Percentiles rank a stretch among this genome's conserved stretches.
Conservation (phyloP, 2,797 vertebrate species). For the Cirrhinus molitorella region DNA sequence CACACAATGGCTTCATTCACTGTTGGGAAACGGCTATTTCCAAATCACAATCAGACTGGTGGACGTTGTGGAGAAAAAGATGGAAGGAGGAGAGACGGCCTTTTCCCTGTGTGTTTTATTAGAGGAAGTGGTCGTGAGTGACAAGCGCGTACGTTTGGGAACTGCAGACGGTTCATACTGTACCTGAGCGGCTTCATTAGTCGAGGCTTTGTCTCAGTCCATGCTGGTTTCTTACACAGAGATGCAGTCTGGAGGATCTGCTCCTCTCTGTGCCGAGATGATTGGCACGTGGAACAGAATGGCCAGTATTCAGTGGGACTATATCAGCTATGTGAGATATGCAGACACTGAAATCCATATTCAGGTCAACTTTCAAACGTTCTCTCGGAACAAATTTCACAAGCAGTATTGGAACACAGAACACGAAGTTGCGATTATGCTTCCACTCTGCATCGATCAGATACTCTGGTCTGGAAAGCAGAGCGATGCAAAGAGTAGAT, state of each 20-base stretch:
- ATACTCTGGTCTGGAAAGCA: not conserved
- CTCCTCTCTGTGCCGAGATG: not conserved
- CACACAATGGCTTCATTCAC: constrained; percentile 6
- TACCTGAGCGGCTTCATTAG: constrained; percentile 22
- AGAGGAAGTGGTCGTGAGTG: constrained; percentile 28
- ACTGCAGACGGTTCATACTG: not conserved
- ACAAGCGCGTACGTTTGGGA: not conserved
- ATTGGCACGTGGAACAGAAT: constrained; percentile 10
- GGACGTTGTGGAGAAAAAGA: not conserved
- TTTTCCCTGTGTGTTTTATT: constrained; percentile 23
- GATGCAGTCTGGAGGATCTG: constrained; percentile 11
- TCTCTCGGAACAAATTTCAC: not conserved
- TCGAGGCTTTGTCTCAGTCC: not conserved
- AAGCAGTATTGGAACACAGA: not conserved
- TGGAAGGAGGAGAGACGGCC: not conserved
- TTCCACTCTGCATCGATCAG: not conserved
- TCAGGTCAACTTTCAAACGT: not conserved
- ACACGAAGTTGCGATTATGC: not conserved
- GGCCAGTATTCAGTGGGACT: not conserved
- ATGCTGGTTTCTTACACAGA: constrained; percentile 1
- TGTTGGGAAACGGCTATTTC: not conserved
- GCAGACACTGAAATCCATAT: not conserved
- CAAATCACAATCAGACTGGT: constrained; percentile 1
- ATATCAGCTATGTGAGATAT: not conserved
- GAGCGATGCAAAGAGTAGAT: not conserved